Conservation (phyloP, 2,888 invertebrate genomes). For the Tetranychus truncatus region DNA sequence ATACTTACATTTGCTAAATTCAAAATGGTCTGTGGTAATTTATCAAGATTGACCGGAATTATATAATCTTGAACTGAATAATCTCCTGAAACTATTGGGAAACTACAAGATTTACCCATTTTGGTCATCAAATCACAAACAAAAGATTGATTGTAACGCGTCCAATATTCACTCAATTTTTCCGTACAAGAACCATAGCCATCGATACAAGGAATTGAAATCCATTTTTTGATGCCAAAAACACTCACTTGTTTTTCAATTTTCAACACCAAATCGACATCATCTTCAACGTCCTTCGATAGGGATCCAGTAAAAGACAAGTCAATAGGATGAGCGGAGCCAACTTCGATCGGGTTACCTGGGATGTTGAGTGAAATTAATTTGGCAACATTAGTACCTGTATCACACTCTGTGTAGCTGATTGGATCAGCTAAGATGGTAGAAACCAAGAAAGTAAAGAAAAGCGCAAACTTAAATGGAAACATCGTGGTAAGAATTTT, state of each 20-base stretch:
- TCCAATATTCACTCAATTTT: background rate
- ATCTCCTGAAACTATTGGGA: background rate
- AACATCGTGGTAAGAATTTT: no score
- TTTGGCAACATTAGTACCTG: background rate
- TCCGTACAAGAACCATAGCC: background rate
- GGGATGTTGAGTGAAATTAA: background rate
- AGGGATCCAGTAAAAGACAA: background rate
- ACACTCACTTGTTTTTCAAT: background rate
- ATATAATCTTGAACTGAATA: background rate
- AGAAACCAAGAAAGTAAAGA: background rate
- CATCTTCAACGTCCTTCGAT: background rate
- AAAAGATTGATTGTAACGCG: background rate
- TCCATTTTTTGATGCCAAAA: background rate
- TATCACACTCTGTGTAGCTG: background rate
- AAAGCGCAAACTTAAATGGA: no score
- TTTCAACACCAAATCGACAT: background rate
- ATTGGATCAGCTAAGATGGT: background rate
- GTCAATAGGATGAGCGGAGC: background rate
- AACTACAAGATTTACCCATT: background rate
- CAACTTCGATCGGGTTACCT: background rate
- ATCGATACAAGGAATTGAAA: background rate
- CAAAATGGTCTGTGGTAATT: background rate
- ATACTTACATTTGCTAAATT: background rate
- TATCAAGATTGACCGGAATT: background rate
- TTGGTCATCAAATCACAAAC: background rate